Percentiles rank a stretch among this genome's conserved stretches.
These are phyloP conservation scores for Gorsachius goisagi DNA, from an alignment of 2,113 vertebrate species.

Conservation along the genomic window DNA sequence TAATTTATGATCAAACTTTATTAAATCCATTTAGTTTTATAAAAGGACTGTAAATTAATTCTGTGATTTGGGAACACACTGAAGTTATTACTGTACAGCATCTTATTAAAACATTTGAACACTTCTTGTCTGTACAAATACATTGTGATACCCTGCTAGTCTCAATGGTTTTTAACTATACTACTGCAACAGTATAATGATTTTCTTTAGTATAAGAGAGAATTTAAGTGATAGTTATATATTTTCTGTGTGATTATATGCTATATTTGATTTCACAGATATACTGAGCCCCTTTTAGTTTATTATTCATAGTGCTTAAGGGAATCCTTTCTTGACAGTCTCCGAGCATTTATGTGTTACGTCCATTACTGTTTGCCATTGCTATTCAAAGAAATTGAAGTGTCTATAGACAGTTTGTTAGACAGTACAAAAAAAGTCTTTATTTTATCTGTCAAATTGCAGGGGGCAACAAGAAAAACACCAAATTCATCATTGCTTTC, in stretches of 20 bases:
- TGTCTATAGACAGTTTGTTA: neutral
- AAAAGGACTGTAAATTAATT: conserved; percentile 56
- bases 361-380: neutral
- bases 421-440: neutral
- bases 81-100: conserved; percentile 44
- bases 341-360: neutral
- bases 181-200: neutral
- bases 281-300: neutral
- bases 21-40: conserved; percentile 46
- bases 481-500: neutral
- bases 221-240: neutral
- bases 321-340: neutral
- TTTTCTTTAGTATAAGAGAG: conserved; percentile 4
- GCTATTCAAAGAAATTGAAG: neutral
- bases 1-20: conserved; percentile 56
- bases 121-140: neutral
- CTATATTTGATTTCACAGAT: neutral
- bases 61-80: conserved; percentile 42
- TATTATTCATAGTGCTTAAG: neutral
- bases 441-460: neutral
- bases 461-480: neutral
- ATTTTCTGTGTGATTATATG: conserved; percentile 32
- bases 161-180: neutral
- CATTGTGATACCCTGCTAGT: neutral
- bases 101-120: conserved; percentile 43